A percentile compares a stretch with the other conserved stretches of the same genome.
Evolutionary conservation across 2,888 invertebrate genomes (phyloP).

Genomic region (Phoenoteleia sp.): DNA sequence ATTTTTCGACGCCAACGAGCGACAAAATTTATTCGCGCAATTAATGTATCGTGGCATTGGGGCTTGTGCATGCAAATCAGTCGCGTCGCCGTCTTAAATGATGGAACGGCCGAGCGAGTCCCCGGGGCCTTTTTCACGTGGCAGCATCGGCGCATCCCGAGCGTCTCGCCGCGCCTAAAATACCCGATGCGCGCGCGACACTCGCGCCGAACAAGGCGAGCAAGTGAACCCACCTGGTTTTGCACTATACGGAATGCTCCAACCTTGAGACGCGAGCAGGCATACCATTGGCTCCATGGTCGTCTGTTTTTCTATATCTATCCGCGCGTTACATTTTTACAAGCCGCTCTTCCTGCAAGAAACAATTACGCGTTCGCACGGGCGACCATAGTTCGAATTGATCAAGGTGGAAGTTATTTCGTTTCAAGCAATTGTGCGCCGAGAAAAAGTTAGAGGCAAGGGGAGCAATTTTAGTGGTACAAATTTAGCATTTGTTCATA

Average conservation of each 20-base stretch:
- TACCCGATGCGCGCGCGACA: background rate
- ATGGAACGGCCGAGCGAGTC: background rate
- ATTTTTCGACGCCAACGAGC: background rate
- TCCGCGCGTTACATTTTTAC: slow-evolving; percentile 47
- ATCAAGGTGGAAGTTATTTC: background rate
- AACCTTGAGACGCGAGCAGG: slow-evolving; percentile 47
- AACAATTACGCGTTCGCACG: background rate
- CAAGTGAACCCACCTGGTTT: slow-evolving; percentile 57
- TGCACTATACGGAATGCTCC: slow-evolving; percentile 27
- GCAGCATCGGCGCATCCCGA: background rate
- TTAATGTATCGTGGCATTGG: slow-evolving; percentile 1
- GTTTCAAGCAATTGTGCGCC: background rate
- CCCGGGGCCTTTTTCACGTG: background rate
- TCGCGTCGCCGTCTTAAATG: background rate
- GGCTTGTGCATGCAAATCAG: slow-evolving; percentile 13
- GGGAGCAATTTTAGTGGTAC: too few species aligned
- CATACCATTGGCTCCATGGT: slow-evolving; percentile 45
- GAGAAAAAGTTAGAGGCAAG: too few species aligned
- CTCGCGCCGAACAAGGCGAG: slow-evolving; percentile 37
- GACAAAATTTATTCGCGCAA: background rate
- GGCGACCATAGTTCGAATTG: background rate
- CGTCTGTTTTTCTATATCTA: slow-evolving; percentile 50
- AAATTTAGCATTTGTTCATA: too few species aligned
- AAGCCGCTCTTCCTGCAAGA: slow-evolving; percentile 19
- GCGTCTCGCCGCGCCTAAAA: slow-evolving; percentile 8